phyloP scores from a whole-genome alignment of 2,888 invertebrate species.

The Cheilosia urbana region DNA sequence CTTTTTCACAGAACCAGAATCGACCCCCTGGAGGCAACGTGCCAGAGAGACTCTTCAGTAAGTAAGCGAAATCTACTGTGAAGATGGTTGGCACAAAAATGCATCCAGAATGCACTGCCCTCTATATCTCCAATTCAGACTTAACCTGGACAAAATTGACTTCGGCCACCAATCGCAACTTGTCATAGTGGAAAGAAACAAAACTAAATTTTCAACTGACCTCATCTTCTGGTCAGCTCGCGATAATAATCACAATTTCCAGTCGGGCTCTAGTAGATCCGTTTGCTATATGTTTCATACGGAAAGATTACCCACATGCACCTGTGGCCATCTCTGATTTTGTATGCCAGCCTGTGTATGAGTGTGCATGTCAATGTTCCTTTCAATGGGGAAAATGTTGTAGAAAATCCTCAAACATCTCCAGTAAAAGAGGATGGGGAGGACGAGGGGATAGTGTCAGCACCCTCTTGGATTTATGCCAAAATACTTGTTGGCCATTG shows the following conservation, averaged over 20 bases:
- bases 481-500: constrained; percentile 71
- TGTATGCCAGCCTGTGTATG: background rate
- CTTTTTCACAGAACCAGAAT: too few species aligned
- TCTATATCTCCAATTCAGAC: too few species aligned
- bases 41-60: too few species aligned
- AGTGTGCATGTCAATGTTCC: background rate
- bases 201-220: background rate
- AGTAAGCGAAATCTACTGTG: too few species aligned
- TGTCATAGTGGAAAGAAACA: too few species aligned
- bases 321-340: constrained; percentile 9
- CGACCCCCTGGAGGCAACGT: too few species aligned
- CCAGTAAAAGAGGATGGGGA: background rate
- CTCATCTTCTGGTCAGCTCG: constrained; percentile 33
- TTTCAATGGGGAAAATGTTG: constrained; percentile 33
- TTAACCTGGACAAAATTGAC: too few species aligned
- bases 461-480: constrained; percentile 57
- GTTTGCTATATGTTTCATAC: too few species aligned
- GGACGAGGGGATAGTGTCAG: constrained; percentile 17
- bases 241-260: constrained; percentile 57
- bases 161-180: too few species aligned
- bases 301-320: constrained; percentile 51
- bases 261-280: constrained; percentile 21
- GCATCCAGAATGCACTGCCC: too few species aligned
- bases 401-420: constrained; percentile 28
- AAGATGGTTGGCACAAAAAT: too few species aligned